Base-by-base conservation (phyloP, 2,113 vertebrate genomes). In the Cyphomyrus plagiostoma region DNA sequence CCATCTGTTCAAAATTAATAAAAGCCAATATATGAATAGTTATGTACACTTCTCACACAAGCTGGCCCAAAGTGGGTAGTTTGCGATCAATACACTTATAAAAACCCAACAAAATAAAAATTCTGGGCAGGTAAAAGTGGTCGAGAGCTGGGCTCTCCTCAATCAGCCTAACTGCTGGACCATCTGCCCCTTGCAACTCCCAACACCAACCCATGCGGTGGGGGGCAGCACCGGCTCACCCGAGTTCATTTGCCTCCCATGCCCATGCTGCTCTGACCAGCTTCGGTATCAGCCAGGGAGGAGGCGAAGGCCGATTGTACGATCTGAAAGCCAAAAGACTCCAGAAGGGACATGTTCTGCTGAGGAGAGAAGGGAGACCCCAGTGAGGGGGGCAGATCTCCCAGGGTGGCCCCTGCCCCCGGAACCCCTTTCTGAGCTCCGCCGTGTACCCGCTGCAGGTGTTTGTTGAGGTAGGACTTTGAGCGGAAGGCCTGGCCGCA, bases 261-360 rank as follows among this genome's bases (percentile, higher is more conserved):
- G 92, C 97, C 97, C 90, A 99, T 95, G 89, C 97, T 96, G 91
- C 97, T 98, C 92, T 97, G 97, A 95, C 98, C 97, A 19, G 96
- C 97, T 91, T 99, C 98, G 4, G 98, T 96, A 91, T 99, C 98
- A 91, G 98, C 98, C 86, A 99, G 94, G 10, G 98, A 99, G 1
- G 98, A 98, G 1, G 98, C 98, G 90, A 99, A 99, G 0, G 98
- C 98, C 21, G 98, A 99, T 95, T 99, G 98, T 87, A 99, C 98
- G 91, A 99, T 99, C 96, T 99, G 98, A 95, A 99, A 99, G 91
- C 98, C 98, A 84, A 99, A 99, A 0, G 98, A 99, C 95, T 99
- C 98, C 1, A 99, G 96, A 83, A 99, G 97, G 90, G 98, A 99
- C 98, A 99, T 99, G 96, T 98, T 99, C 96, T 99, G 98, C 95